Base-by-base conservation (phyloP, 2,113 vertebrate species). In the Prolemur simus region DNA sequence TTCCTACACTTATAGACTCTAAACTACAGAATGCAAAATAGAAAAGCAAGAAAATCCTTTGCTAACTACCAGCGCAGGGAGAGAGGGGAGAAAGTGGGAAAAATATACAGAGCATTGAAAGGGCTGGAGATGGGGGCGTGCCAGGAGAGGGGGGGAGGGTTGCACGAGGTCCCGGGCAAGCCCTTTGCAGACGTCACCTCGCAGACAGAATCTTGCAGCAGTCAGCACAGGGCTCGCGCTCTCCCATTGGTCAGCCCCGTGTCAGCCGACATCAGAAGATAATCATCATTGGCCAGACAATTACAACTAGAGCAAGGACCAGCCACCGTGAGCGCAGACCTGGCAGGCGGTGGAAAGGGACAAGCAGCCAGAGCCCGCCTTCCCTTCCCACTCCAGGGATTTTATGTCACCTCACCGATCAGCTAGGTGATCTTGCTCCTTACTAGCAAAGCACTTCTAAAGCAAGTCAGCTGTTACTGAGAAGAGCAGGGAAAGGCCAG, bases 231-330 rank as follows among this genome's bases (percentile, higher is more conserved):
- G 98, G 97, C 98, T 98, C 98, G 98, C 95, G 98, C 97, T 45
- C 97, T 97, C 97, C 98, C 96, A 99, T 99, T 99, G 99, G 99
- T 84, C 97, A 97, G 95, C 74, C 82, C 97, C 87, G 95, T 98
- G 99, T 99, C 99, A 99, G 99, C 99, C 99, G 99, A 99, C 99
- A 99, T 99, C 99, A 99, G 98, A 99, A 99, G 99, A 99, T 99
- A 98, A 98, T 96, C 92, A 97, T 97, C 94, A 99, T 99, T 99
- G 99, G 99, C 98, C 96, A 98, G 98, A 82, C 97, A 98, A 97
- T 98, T 98, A 98, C 98, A 98, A 98, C 98, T 95, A 96, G 96
- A 98, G 98, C 98, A 97, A 97, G 97, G 97, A 98, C 98, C 98
- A 97, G 97, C 96, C 96, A 23, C 64, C 71, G 96, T 81, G 95